These are phyloP conservation scores for Noctuana brunneofusca DNA, from an alignment of 2,888 invertebrate genomes.

Conservation along the genomic window DNA sequence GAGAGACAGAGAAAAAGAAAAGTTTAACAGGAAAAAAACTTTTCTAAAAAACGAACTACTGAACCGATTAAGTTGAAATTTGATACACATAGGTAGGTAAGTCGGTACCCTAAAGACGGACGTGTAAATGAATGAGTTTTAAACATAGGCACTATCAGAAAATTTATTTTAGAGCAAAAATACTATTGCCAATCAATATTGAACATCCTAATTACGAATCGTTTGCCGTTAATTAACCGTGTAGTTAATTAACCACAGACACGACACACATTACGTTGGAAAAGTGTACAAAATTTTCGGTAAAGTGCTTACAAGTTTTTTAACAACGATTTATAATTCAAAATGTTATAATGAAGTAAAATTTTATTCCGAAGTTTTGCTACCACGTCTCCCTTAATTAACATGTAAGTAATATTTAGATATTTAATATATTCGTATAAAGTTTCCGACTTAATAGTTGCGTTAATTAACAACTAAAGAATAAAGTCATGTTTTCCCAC, in stretches of 20 bases:
- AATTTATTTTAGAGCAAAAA: no score
- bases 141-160: no score
- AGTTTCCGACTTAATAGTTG: conserved; percentile 12
- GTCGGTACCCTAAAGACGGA: no score
- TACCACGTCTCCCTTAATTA: conserved; percentile 19
- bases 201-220: conserved; percentile 36
- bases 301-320: conserved; percentile 30
- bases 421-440: conserved; percentile 23
- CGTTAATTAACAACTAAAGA: conserved; percentile 10
- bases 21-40: no score
- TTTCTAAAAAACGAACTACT: no score
- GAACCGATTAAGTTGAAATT: no score
- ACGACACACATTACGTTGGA: conserved; percentile 38
- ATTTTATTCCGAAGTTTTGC: conserved; percentile 21
- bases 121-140: no score
- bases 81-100: no score
- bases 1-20: no score
- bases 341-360: conserved; percentile 21
- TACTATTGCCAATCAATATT: conserved; percentile 17
- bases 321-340: conserved; percentile 21
- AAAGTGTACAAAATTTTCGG: conserved; percentile 44
- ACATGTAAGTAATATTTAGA: conserved; percentile 18
- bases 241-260: conserved; percentile 46
- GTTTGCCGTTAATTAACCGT: conserved; percentile 45
- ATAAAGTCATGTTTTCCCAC: conserved; percentile 2